A percentile compares a stretch with the other conserved stretches of the same genome.
These are phyloP conservation scores for Azemiops feae DNA, from an alignment of 2,113 vertebrate species.

Conservation along the genomic window DNA sequence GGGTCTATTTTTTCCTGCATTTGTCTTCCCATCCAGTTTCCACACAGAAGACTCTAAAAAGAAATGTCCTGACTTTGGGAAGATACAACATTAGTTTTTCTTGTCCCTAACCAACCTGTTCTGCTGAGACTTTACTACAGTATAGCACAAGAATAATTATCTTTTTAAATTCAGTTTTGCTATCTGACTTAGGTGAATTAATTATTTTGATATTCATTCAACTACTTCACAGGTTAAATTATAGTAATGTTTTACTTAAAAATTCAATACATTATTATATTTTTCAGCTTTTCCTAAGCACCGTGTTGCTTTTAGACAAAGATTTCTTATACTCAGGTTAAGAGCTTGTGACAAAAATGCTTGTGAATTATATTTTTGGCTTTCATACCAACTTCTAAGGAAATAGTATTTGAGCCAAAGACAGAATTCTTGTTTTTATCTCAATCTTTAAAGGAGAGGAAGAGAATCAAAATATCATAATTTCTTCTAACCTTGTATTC, in stretches of 20 bases:
- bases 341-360: not conserved
- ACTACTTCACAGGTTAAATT: not conserved
- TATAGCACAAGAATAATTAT: not conserved
- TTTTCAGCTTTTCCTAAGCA: not conserved
- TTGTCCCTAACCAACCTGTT: not conserved
- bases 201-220: not conserved
- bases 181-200: not conserved
- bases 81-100: too few relatives aligned
- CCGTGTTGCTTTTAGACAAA: not conserved
- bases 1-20: not conserved
- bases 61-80: not conserved
- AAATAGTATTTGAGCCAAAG: not conserved
- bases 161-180: not conserved
- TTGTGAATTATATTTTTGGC: not conserved
- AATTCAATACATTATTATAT: not conserved
- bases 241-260: not conserved
- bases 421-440: not conserved
- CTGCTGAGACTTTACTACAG: not conserved
- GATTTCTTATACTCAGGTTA: not conserved
- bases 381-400: not conserved
- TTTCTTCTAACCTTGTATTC: slow-evolving; percentile 81
- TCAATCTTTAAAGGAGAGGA: not conserved
- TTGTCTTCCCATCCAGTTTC: not conserved
- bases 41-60: not conserved
- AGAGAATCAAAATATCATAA: too few relatives aligned